Evolutionary conservation across 1,140 invertebrate genomes (phyloP).

Genomic region (Linepithema humile): DNA sequence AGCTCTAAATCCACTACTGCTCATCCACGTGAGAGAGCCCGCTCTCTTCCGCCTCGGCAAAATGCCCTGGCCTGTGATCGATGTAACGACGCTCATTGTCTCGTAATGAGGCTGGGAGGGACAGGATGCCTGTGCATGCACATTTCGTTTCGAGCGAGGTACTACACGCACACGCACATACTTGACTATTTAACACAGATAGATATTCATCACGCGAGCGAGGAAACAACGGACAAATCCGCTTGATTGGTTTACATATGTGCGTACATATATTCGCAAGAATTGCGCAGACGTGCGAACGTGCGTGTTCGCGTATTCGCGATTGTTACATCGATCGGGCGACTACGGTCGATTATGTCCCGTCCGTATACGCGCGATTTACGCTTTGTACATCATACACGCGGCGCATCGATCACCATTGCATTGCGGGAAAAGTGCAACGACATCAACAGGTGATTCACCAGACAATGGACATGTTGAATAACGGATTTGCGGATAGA

Average conservation of each 20-base stretch:
- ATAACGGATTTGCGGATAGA: slow-evolving; percentile 7
- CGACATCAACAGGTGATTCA: slow-evolving; percentile 26
- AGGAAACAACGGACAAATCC: slow-evolving; percentile 5
- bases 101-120: slow-evolving; percentile 81
- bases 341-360: background rate
- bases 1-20: slow-evolving; percentile 29
- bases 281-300: background rate
- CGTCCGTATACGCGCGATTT: background rate
- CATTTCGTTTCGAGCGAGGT: slow-evolving; percentile 1
- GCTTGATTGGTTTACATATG: background rate
- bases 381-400: slow-evolving; percentile 7
- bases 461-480: slow-evolving; percentile 6
- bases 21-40: slow-evolving; percentile 43
- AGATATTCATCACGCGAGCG: slow-evolving; percentile 28
- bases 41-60: slow-evolving; percentile 64
- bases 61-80: slow-evolving; percentile 69
- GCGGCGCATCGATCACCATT: background rate
- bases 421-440: slow-evolving; percentile 14
- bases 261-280: background rate
- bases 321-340: background rate
- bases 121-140: slow-evolving; percentile 77
- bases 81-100: slow-evolving; percentile 81
- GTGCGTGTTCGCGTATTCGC: background rate
- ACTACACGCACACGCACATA: background rate
- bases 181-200: slow-evolving; percentile 26